Base-by-base conservation (phyloP, 2,888 invertebrate genomes). In the Strigamia crassipes region DNA sequence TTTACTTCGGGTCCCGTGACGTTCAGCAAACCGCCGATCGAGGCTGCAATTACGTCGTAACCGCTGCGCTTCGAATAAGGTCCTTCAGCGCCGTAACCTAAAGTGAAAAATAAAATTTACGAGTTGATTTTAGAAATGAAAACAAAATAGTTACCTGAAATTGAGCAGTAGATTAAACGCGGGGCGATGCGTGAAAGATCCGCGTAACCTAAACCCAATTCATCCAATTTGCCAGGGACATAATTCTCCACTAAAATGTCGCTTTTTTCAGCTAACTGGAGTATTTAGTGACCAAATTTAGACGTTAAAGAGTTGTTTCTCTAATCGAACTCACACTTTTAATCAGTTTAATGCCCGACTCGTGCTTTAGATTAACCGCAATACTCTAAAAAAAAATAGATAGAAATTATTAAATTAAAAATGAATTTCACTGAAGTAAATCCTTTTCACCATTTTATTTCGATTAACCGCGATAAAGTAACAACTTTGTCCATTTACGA, bases 211-310 rank as follows among this genome's bases (percentile, higher is more conserved):
- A 99, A 88, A 0, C 92, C 92, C 83, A 94, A 89, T 82, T 91
- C 88, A 82, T 87, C 83, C 85, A 98, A 88, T 86, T 96, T 96
- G 0, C 97, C 97, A 0, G 99, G 97, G 0, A 98, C 89, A 88
- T 93, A 99, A 88, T 99, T 99, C 88, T 99, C 98, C 0, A 99
- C 91, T 1, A 98, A 86, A 9, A 99, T 92, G 89, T 99, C 98
- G 86, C 93, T 93, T 86, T 92, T 91, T 79, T 88, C 88, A 0
- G 93, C 94, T 84, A 98, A 88, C 84, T 94, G 78, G 21, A 82
- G 27, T n/a, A 80, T 56, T 18, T 21, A 41, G 41, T 15, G 21
- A 8, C 27, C 10, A 51, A 23, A 34, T 31, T 31, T 46, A 46
- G 34, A 23, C 2, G 15, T 27, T 27, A 27, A 80, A 42, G 21